A percentile compares a stretch with the other conserved stretches of the same genome.
These are phyloP conservation scores for Ectobius pallidus DNA, from an alignment of 2,888 invertebrate species.

Conservation along the genomic window DNA sequence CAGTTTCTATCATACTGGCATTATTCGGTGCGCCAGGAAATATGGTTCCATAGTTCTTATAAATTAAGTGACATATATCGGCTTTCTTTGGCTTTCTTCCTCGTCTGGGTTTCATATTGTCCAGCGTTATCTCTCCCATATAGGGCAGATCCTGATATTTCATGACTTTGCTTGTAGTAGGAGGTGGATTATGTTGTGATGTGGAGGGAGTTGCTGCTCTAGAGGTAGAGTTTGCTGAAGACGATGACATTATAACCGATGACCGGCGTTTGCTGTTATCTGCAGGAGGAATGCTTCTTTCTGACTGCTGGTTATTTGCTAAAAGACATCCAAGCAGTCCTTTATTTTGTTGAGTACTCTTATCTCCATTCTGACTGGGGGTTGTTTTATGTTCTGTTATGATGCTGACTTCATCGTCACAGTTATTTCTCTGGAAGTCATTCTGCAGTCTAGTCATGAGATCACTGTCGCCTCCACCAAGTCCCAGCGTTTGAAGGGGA, in stretches of 20 bases:
- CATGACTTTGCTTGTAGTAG: conserved; percentile 56
- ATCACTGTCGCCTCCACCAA: conserved; percentile 18
- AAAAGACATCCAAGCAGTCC: conserved; percentile 38
- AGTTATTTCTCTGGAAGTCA: conserved; percentile 7
- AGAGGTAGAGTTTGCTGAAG: background rate
- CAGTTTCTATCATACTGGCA: conserved; percentile 10
- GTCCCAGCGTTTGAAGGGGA: conserved; percentile 16
- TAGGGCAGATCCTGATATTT: conserved; percentile 86
- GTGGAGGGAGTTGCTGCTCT: conserved; percentile 8
- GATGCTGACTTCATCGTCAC: conserved; percentile 22
- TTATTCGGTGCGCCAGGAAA: conserved; percentile 71
- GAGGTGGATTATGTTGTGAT: conserved; percentile 39
- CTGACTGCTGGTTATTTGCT: conserved; percentile 22
- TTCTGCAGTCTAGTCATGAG: conserved; percentile 15
- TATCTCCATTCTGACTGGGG: background rate
- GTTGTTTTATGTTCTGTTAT: conserved; percentile 12
- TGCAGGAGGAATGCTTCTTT: background rate
- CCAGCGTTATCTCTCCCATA: conserved; percentile 91
- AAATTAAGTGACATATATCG: conserved; percentile 89
- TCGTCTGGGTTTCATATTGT: conserved; percentile 83
- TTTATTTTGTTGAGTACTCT: conserved; percentile 27
- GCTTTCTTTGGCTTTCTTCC: conserved; percentile 92
- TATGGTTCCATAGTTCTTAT: conserved; percentile 89
- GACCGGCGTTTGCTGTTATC: conserved; percentile 33
- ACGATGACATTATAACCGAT: conserved; percentile 40